phyloP scores from a whole-genome alignment of 1,140 invertebrate genomes.

The Cydia amplana region DNA sequence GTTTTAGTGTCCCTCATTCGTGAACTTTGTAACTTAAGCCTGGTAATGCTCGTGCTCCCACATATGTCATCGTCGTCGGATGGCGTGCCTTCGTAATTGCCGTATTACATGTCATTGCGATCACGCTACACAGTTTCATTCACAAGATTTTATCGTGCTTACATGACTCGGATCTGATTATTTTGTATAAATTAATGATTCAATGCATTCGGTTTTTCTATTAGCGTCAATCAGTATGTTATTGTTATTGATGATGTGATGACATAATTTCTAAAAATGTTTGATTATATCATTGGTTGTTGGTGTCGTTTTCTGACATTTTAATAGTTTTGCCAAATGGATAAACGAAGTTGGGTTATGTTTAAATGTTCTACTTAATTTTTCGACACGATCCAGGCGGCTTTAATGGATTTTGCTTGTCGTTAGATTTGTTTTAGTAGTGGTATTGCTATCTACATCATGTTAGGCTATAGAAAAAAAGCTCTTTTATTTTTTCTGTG shows the following conservation, averaged over 20 bases:
- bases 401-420: too few species aligned
- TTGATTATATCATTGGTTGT: not conserved
- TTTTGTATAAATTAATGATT: constrained; percentile 25
- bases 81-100: constrained; percentile 24
- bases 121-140: constrained; percentile 27
- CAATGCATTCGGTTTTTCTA: constrained; percentile 12
- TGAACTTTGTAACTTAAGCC: constrained; percentile 23
- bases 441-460: too few species aligned
- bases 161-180: constrained; percentile 11
- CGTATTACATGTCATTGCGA: constrained; percentile 24
- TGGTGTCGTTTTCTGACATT: not conserved
- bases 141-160: constrained; percentile 19
- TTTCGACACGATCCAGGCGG: too few species aligned
- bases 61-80: constrained; percentile 19
- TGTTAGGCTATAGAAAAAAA: too few species aligned
- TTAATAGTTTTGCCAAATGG: too few species aligned
- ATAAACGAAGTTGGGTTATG: too few species aligned
- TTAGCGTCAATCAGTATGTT: constrained; percentile 7
- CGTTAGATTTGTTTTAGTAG: too few species aligned
- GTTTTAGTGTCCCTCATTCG: constrained; percentile 23
- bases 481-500: not conserved
- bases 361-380: too few species aligned
- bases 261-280: not conserved
- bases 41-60: not conserved
- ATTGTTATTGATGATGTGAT: constrained; percentile 8